A percentile compares a stretch with the other conserved stretches of the same genome.
These are phyloP conservation scores for Danionella cerebrum DNA, from an alignment of 2,113 vertebrate species.

Conservation along the genomic window DNA sequence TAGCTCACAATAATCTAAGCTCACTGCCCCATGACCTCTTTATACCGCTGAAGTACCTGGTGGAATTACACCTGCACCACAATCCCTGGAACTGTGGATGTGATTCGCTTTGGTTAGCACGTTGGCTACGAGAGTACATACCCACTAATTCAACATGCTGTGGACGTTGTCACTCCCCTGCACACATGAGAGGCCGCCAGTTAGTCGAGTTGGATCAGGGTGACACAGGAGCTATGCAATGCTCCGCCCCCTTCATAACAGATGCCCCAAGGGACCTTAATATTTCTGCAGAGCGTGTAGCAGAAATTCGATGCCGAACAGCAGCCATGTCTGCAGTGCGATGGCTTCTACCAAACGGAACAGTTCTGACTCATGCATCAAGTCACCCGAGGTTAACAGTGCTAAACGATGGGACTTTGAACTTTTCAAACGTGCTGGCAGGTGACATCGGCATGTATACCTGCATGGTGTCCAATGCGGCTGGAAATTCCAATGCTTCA, in stretches of 20 bases:
- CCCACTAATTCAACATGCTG: slow-evolving; percentile 97
- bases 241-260: slow-evolving; percentile 90
- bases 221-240: slow-evolving; percentile 82
- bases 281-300: slow-evolving; percentile 88
- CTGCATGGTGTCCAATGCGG: slow-evolving; percentile 97
- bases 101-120: slow-evolving; percentile 90
- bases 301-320: slow-evolving; percentile 85
- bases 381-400: slow-evolving; percentile 81
- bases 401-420: slow-evolving; percentile 89
- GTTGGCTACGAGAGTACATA: slow-evolving; percentile 90
- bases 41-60: slow-evolving; percentile 82
- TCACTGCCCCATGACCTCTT: slow-evolving; percentile 94
- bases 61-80: slow-evolving; percentile 94
- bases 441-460: slow-evolving; percentile 89
- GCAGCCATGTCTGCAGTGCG: slow-evolving; percentile 88
- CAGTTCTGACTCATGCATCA: slow-evolving; percentile 89
- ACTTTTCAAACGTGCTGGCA: slow-evolving; percentile 88
- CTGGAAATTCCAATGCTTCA: slow-evolving; percentile 92
- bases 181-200: slow-evolving; percentile 85
- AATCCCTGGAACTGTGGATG: slow-evolving; percentile 97
- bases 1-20: slow-evolving; percentile 96
- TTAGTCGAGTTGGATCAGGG: slow-evolving; percentile 88
- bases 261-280: slow-evolving; percentile 90
- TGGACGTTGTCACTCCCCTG: slow-evolving; percentile 86
- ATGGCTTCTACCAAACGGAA: slow-evolving; percentile 91